Base-by-base conservation (phyloP, 2,797 vertebrate species). In the Gambusia yucatana region DNA sequence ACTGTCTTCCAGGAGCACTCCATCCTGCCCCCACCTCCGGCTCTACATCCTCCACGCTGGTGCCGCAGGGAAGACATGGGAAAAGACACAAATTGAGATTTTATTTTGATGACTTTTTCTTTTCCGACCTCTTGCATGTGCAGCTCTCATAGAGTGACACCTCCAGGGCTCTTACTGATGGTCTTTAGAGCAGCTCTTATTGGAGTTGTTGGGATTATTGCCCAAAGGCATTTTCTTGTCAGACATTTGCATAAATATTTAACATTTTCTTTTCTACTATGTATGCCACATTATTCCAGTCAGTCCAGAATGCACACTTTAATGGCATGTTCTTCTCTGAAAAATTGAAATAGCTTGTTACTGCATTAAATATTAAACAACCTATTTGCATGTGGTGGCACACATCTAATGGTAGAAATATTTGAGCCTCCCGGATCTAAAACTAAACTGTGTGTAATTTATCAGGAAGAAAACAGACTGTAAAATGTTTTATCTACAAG, bases 1-100 rank as follows among this genome's bases (percentile, higher is more conserved):
- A 97, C 90, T 0, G 95, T 95, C 94, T 96, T 97, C 96, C 96
- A 96, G 85, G 96, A 96, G 86, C 96, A 97, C 95, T 96, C 96
- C 96, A 97, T 97, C 86, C 88, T 92, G 82, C 82, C 84, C 63
- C 84, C 74, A 63, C 81, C 81, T 85, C 87, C 71, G 77, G 79
- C 84, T 86, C 93, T 94, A 93, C 93, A 93, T 95, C 84, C 91
- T 94, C 91, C 87, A 91, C 78, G 78, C 92, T 94, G 87, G 67
- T 1, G 50, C 72, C 67, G 13, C 52, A 47, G 20, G 77, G 77
- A 22, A 87, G 33, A 43, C 86, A 91, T 77, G 88, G 16, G 83
- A 46, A 82, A 48, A 78, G 41, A 74, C 73, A 84, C 59, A 79
- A 65, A 84, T 74, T 82, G 75, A 86, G 79, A 88, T 90, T 87